Percentiles rank a stretch among this genome's conserved stretches.
Conservation (phyloP, 2,888 invertebrate species). For the Andrena minutula region DNA sequence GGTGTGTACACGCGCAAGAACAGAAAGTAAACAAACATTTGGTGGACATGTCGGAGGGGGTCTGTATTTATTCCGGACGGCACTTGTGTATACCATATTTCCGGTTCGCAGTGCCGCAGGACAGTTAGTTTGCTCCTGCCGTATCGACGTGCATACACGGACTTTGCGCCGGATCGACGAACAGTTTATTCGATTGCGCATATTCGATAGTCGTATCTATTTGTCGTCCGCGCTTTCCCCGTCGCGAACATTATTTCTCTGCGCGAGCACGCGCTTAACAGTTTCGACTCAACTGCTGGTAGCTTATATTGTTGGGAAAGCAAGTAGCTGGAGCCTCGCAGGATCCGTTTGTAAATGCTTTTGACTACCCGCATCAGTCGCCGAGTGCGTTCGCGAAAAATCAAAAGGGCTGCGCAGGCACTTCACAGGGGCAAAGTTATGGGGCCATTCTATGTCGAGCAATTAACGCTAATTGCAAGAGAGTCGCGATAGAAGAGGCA, state of each 20-base stretch:
- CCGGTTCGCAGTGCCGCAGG: slow-evolving; percentile 45
- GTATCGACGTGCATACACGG: slow-evolving; percentile 11
- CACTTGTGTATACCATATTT: slow-evolving; percentile 46
- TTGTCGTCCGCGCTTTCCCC: too few species aligned
- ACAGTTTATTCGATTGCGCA: slow-evolving; percentile 28
- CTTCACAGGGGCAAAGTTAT: background rate
- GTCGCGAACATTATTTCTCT: too few species aligned
- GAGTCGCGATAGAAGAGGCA: background rate
- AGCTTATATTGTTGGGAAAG: too few species aligned
- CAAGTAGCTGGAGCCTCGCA: background rate
- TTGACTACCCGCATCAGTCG: slow-evolving; percentile 9
- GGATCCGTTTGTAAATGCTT: background rate
- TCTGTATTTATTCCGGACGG: slow-evolving; percentile 45
- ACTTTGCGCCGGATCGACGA: slow-evolving; percentile 20
- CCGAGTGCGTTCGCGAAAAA: background rate
- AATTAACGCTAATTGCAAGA: slow-evolving; percentile 35
- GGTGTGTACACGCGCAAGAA: slow-evolving; percentile 29
- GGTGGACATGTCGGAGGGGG: slow-evolving; percentile 26
- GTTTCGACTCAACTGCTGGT: too few species aligned
- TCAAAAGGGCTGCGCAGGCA: slow-evolving; percentile 7
- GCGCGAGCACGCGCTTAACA: too few species aligned
- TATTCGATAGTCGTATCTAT: background rate
- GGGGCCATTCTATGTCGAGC: slow-evolving; percentile 3
- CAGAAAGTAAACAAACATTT: slow-evolving; percentile 45
- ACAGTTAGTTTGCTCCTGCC: slow-evolving; percentile 41